Percentiles rank a stretch among this genome's conserved stretches.
phyloP scores from a whole-genome alignment of 1,140 invertebrate species.

The Gonatopus flavifemur region DNA sequence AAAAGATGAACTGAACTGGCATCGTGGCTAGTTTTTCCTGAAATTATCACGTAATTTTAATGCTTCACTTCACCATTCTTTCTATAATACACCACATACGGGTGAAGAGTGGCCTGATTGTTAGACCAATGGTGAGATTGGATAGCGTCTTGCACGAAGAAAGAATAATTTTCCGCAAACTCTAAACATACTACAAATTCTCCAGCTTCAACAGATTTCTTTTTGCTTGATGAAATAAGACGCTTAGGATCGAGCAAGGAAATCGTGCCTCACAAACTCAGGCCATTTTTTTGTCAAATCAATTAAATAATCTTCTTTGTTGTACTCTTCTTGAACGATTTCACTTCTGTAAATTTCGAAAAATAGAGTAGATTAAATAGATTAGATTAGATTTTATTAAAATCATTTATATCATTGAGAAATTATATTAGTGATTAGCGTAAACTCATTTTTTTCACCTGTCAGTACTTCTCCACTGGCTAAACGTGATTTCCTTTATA shows the following conservation, averaged over 20 bases:
- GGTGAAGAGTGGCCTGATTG: background rate
- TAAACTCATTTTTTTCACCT: too few relatives aligned
- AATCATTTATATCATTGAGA: too few relatives aligned
- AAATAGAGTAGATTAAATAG: too few relatives aligned
- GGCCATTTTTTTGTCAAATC: background rate
- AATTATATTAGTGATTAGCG: too few relatives aligned
- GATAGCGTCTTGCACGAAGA: background rate
- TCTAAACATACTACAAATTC: too few relatives aligned
- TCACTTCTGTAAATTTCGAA: too few relatives aligned
- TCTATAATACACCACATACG: background rate
- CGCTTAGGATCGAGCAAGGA: background rate
- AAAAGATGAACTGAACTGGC: background rate
- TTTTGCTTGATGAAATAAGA: background rate
- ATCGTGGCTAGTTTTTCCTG: background rate
- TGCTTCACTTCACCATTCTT: background rate
- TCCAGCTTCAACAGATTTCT: background rate
- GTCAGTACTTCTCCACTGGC: conserved; percentile 1
- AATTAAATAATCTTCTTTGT: background rate
- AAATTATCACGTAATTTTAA: background rate
- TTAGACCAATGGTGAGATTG: too few relatives aligned
- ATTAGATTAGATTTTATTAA: too few relatives aligned
- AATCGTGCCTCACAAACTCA: background rate
- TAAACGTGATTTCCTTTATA: background rate
- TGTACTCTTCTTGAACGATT: background rate
- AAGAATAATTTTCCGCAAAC: background rate